Conservation (phyloP, 2,888 invertebrate species). For the Achlya flavicornis region DNA sequence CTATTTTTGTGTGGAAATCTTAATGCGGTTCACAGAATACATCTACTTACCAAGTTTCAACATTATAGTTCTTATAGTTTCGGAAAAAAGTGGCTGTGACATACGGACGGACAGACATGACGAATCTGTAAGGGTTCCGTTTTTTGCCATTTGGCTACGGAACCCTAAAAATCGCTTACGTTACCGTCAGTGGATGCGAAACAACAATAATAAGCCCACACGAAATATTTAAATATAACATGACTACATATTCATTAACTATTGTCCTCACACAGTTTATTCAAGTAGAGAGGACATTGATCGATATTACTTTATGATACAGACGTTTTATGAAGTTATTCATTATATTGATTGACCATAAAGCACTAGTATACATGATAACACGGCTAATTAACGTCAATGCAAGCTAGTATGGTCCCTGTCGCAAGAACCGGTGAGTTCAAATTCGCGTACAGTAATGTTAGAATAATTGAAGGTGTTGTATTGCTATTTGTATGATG, state of each 20-base stretch:
- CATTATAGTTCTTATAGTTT: too few relatives aligned
- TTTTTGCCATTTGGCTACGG: too few relatives aligned
- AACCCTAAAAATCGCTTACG: too few relatives aligned
- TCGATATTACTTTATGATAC: neutral
- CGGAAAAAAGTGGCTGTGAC: too few relatives aligned
- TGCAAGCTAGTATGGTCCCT: neutral
- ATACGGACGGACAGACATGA: too few relatives aligned
- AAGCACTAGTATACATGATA: constrained; percentile 7
- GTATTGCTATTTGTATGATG: neutral
- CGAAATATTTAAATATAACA: neutral
- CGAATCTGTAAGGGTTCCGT: too few relatives aligned
- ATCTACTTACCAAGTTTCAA: too few relatives aligned
- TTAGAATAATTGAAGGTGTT: neutral
- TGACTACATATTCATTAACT: neutral
- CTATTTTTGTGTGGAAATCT: too few relatives aligned
- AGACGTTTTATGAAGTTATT: constrained; percentile 4
- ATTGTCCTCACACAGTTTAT: constrained; percentile 1
- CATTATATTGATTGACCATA: constrained; percentile 9
- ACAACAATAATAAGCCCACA: neutral
- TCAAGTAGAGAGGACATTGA: too few relatives aligned
- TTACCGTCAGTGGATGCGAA: too few relatives aligned
- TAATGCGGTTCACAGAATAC: too few relatives aligned
- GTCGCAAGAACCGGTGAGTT: neutral
- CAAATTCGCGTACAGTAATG: neutral
- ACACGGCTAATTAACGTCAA: neutral